Percentiles rank a stretch among this genome's conserved stretches.
Evolutionary conservation across 2,888 invertebrate genomes (phyloP).

Genomic region (Caenorhabditis auriculariae): DNA sequence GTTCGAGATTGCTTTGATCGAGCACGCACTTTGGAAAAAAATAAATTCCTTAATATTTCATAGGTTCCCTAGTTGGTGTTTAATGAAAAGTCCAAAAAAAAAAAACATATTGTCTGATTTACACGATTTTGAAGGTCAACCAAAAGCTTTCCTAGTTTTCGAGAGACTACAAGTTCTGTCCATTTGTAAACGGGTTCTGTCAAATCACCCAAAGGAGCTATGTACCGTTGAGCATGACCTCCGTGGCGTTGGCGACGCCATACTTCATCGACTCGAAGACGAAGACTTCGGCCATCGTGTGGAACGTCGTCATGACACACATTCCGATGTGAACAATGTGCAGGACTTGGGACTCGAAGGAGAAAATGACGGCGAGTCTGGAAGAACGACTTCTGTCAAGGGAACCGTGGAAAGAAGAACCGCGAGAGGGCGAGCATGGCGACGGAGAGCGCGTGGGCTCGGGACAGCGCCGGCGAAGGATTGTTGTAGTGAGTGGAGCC

Average conservation of each 20-base stretch:
- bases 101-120: too few relatives aligned
- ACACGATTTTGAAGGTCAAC: too few relatives aligned
- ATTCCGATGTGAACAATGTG: slow-evolving; percentile 28
- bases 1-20: too few relatives aligned
- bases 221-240: slow-evolving; percentile 23
- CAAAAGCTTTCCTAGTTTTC: too few relatives aligned
- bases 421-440: slow-evolving; percentile 14
- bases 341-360: slow-evolving; percentile 13
- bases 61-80: too few relatives aligned
- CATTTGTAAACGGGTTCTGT: not conserved
- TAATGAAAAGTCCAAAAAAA: too few relatives aligned
- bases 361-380: slow-evolving; percentile 27
- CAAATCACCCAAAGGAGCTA: not conserved
- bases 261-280: slow-evolving; percentile 24
- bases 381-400: not conserved
- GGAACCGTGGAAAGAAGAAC: slow-evolving; percentile 3
- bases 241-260: slow-evolving; percentile 25
- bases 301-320: slow-evolving; percentile 13
- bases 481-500: slow-evolving; percentile 12
- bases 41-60: too few relatives aligned
- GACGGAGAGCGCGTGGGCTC: slow-evolving; percentile 25
- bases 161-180: not conserved
- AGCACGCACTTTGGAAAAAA: too few relatives aligned
- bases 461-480: slow-evolving; percentile 5
- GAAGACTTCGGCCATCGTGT: slow-evolving; percentile 31